Evolutionary conservation across 2,113 vertebrate genomes (phyloP).

Genomic region (Neolamprologus modestus): DNA sequence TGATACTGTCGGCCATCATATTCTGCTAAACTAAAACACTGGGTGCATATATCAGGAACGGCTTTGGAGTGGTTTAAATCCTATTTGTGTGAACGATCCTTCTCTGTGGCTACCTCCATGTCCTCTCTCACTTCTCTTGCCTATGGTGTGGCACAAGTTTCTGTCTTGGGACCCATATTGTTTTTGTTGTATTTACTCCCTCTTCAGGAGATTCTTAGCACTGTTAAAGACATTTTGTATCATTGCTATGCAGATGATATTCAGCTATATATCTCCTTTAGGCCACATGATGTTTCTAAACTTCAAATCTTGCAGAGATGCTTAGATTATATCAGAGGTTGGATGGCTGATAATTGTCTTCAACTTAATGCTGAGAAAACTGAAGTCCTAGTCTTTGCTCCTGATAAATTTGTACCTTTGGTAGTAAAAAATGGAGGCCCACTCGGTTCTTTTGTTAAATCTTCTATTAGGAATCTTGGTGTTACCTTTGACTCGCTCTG

Average conservation of each 20-base stretch:
- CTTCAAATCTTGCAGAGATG: background rate
- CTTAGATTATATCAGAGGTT: background rate
- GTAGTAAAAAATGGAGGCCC: background rate
- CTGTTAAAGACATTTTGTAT: background rate
- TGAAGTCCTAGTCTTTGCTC: background rate
- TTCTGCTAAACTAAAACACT: background rate
- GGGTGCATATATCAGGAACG: background rate
- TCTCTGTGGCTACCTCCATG: background rate
- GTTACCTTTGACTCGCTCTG: background rate
- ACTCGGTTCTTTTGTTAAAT: background rate
- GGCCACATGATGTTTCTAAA: background rate
- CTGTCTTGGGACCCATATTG: background rate
- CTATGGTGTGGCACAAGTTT: background rate
- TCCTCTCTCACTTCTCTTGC: background rate
- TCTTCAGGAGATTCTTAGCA: background rate
- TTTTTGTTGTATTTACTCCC: background rate
- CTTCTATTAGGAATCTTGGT: background rate
- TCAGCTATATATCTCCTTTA: background rate
- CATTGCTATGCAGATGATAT: background rate
- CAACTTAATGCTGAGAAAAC: background rate
- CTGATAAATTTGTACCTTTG: background rate
- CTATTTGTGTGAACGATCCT: background rate
- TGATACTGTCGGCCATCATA: background rate
- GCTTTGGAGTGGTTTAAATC: background rate
- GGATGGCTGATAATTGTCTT: background rate